Percentiles rank a stretch among this genome's conserved stretches.
These are phyloP conservation scores for Sitobion miscanthi DNA, from an alignment of 1,140 invertebrate species.

Conservation along the genomic window DNA sequence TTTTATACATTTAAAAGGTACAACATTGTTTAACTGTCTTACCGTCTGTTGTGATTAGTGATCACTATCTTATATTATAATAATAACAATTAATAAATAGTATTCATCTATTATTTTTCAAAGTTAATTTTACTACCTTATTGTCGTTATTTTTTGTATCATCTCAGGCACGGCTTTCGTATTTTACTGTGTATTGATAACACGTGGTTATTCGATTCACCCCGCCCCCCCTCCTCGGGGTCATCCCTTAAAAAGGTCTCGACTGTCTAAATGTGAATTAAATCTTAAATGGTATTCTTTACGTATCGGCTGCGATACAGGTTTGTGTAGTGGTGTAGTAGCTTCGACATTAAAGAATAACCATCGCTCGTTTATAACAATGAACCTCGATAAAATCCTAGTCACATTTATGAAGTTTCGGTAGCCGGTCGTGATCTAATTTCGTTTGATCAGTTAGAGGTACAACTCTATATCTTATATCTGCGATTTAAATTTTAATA, in stretches of 20 bases:
- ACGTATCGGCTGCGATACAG: too few relatives aligned
- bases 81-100: neutral
- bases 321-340: neutral
- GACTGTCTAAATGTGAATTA: too few relatives aligned
- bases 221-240: too few relatives aligned
- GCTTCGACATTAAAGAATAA: neutral
- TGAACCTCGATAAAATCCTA: neutral
- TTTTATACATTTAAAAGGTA: neutral
- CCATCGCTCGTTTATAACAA: neutral
- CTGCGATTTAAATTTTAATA: neutral
- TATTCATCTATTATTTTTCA: too few relatives aligned
- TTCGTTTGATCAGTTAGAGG: neutral
- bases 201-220: too few relatives aligned
- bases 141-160: too few relatives aligned
- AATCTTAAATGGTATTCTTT: too few relatives aligned
- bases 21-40: neutral
- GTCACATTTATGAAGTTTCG: neutral
- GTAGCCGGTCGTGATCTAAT: neutral
- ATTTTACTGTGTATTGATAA: too few relatives aligned
- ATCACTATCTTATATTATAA: too few relatives aligned
- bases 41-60: neutral
- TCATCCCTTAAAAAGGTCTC: neutral
- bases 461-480: constrained; percentile 1
- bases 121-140: too few relatives aligned
- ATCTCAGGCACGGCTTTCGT: too few relatives aligned